Conservation (phyloP, 1,140 invertebrate species). For the Halyomorpha halys region DNA sequence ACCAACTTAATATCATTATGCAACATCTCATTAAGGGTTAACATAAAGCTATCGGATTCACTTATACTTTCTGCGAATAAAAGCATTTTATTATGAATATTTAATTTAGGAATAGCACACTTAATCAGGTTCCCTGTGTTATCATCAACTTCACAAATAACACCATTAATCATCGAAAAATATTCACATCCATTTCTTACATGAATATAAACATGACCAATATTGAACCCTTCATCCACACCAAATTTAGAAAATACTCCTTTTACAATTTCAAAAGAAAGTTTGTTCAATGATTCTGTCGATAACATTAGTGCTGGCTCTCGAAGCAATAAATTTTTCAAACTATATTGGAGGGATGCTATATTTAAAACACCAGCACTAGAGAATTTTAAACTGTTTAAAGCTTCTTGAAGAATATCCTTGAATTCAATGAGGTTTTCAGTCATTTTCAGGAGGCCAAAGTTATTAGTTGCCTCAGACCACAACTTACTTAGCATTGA, state of each 20-base stretch:
- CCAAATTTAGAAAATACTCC: background rate
- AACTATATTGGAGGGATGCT: background rate
- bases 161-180: background rate
- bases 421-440: background rate
- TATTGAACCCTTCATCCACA: background rate
- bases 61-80: background rate
- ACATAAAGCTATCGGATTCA: background rate
- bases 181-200: background rate
- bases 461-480: background rate
- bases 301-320: background rate
- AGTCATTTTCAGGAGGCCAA: background rate
- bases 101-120: too few relatives aligned
- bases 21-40: background rate
- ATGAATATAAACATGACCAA: background rate
- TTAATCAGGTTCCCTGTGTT: background rate
- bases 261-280: background rate
- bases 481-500: background rate
- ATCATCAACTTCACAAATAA: constrained; percentile 9
- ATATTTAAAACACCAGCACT: background rate
- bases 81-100: background rate
- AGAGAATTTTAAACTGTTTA: background rate
- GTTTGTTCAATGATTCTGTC: background rate
- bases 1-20: background rate
- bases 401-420: background rate
- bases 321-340: background rate